These are phyloP conservation scores for Perccottus glenii DNA, from an alignment of 2,113 vertebrate genomes.

Conservation along the genomic window DNA sequence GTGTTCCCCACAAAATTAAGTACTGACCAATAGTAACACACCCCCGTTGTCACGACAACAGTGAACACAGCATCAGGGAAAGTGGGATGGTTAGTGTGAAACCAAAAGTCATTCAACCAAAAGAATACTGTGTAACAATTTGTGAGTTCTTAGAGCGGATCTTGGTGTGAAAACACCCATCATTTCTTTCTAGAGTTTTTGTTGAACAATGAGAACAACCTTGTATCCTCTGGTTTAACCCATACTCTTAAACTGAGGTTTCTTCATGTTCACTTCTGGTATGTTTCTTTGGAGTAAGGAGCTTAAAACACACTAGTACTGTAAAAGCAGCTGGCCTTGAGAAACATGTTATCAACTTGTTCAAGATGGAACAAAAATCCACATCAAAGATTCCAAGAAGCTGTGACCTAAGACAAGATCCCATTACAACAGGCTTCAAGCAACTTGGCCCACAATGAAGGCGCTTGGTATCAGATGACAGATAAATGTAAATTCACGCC, in stretches of 20 bases:
- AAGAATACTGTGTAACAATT: no score
- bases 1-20: no score
- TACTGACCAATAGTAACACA: no score
- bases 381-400: constrained; percentile 3
- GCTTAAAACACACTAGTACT: neutral
- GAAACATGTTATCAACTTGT: constrained; percentile 1
- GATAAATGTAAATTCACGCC: constrained; percentile 17
- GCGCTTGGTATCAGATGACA: constrained; percentile 12
- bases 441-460: constrained; percentile 6
- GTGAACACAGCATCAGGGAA: no score
- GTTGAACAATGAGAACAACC: no score
- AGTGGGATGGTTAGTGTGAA: no score
- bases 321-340: neutral
- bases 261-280: neutral
- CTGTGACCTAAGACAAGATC: constrained; percentile 12
- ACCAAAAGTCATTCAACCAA: no score
- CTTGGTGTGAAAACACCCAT: no score
- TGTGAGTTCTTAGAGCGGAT: no score
- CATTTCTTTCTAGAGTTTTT: no score
- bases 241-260: neutral
- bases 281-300: neutral
- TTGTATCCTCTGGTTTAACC: no score
- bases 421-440: constrained; percentile 5
- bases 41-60: no score
- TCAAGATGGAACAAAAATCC: neutral